Evolutionary conservation across 2,888 invertebrate genomes (phyloP).

Genomic region (Orthonevra nobilis): DNA sequence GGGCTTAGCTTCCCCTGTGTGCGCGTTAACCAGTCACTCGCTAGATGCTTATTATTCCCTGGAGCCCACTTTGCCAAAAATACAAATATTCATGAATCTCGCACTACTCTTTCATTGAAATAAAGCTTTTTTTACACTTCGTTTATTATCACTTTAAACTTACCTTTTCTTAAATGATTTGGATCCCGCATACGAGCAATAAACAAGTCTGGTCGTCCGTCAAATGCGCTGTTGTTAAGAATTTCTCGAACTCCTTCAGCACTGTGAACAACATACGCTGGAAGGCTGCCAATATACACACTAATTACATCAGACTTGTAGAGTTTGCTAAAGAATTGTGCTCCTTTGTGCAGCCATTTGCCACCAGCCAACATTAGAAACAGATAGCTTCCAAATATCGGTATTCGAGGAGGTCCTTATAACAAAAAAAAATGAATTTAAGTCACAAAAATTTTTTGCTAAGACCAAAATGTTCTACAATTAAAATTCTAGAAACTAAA

Average conservation of each 20-base stretch:
- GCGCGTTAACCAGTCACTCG: too few species aligned
- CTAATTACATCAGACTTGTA: slow-evolving; percentile 84
- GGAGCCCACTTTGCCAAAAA: too few species aligned
- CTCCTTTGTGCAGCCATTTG: slow-evolving; percentile 81
- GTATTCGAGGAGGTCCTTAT: slow-evolving; percentile 84
- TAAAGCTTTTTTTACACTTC: not conserved
- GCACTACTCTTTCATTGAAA: too few species aligned
- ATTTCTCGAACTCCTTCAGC: slow-evolving; percentile 82
- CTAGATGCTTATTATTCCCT: too few species aligned
- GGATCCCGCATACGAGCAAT: slow-evolving; percentile 81
- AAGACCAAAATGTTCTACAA: too few species aligned
- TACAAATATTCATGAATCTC: too few species aligned
- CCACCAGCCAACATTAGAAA: slow-evolving; percentile 81
- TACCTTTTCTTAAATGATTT: slow-evolving; percentile 75
- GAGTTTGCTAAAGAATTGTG: slow-evolving; percentile 81
- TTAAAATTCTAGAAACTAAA: too few species aligned
- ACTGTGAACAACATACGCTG: slow-evolving; percentile 82
- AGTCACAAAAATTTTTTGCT: slow-evolving; percentile 7
- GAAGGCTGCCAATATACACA: slow-evolving; percentile 81
- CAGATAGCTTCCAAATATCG: slow-evolving; percentile 84
- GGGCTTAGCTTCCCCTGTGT: too few species aligned
- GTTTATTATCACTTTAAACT: slow-evolving; percentile 8
- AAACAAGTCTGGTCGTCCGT: slow-evolving; percentile 82
- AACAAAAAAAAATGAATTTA: slow-evolving; percentile 37
- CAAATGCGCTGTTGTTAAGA: slow-evolving; percentile 83